Percentiles rank a stretch among this genome's conserved stretches.
phyloP scores from a whole-genome alignment of 2,888 invertebrate species.

The Erpobdella octoculata region DNA sequence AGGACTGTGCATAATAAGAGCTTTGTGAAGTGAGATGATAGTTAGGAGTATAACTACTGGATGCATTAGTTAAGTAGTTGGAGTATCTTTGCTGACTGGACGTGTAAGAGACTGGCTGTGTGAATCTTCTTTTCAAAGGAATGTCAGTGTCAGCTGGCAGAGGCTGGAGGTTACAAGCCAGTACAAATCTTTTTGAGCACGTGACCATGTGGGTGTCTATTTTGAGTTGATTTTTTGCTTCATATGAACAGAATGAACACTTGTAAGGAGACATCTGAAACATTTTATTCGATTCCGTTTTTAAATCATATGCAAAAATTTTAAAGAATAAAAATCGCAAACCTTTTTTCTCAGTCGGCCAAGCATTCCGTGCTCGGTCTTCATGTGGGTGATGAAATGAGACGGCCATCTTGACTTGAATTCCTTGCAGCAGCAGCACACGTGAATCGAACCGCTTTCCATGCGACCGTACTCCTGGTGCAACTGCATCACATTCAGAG shows the following conservation, averaged over 20 bases:
- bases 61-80: constrained; percentile 15
- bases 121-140: constrained; percentile 25
- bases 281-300: neutral
- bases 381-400: constrained; percentile 30
- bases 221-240: constrained; percentile 30
- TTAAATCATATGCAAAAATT: too few species aligned
- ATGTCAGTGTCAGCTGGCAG: constrained; percentile 32
- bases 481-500: constrained; percentile 33
- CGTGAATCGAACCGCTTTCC: constrained; percentile 24
- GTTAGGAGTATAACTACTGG: constrained; percentile 1
- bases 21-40: neutral
- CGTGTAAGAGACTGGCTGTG: constrained; percentile 14
- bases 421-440: constrained; percentile 29
- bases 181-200: constrained; percentile 30
- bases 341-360: constrained; percentile 24
- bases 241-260: constrained; percentile 31
- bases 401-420: constrained; percentile 31
- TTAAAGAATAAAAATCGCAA: neutral
- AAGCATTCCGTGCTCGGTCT: constrained; percentile 21
- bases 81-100: constrained; percentile 16
- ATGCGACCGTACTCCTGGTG: constrained; percentile 35
- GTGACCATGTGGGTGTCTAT: constrained; percentile 30
- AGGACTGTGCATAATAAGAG: constrained; percentile 14
- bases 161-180: constrained; percentile 31
- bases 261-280: constrained; percentile 25